Conservation (phyloP, 2,797 vertebrate species). For the Propithecus deckenii region DNA sequence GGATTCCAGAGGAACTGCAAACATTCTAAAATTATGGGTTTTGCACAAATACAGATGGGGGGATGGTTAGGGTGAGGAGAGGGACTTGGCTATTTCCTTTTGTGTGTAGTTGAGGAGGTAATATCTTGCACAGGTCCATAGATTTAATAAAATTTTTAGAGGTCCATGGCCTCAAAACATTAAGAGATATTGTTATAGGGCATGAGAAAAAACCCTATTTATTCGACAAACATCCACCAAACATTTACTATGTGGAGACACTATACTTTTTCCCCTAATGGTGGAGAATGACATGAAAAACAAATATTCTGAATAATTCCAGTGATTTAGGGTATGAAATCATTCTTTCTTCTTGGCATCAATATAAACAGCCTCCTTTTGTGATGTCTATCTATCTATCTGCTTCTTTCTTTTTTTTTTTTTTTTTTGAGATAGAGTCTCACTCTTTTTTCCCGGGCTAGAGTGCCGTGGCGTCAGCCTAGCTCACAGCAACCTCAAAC, state of each 20-base stretch:
- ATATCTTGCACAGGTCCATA: not conserved
- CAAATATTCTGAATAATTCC: slow-evolving; percentile 24
- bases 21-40: not conserved
- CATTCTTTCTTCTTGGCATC: not conserved
- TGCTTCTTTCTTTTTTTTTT: no score
- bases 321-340: not conserved
- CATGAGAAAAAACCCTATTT: not conserved
- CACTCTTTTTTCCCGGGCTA: no score
- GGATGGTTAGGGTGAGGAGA: not conserved
- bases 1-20: not conserved
- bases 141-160: slow-evolving; percentile 4
- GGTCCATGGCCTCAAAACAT: not conserved
- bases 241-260: not conserved
- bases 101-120: not conserved
- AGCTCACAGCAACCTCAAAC: no score
- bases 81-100: not conserved
- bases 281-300: slow-evolving; percentile 15
- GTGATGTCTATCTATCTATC: not conserved
- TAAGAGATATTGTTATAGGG: not conserved
- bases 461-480: no score
- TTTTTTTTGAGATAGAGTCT: no score
- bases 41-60: not conserved
- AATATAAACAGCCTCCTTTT: not conserved
- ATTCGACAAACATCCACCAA: not conserved
- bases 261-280: not conserved